These are phyloP conservation scores for Asarcornis scutulata DNA, from an alignment of 2,113 vertebrate genomes.

Conservation along the genomic window DNA sequence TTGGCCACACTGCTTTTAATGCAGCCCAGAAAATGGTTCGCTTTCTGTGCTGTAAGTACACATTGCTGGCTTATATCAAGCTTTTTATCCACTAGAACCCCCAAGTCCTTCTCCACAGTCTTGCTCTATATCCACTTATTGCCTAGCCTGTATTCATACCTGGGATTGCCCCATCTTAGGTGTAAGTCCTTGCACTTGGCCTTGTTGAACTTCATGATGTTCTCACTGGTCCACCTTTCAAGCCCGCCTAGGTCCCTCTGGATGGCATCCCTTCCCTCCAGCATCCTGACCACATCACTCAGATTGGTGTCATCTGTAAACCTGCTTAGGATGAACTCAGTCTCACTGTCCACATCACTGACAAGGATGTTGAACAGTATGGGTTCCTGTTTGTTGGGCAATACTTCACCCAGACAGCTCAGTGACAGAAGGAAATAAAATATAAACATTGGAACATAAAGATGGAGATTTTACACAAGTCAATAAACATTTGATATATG, in stretches of 20 bases:
- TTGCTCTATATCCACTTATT: neutral
- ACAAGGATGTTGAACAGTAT: neutral
- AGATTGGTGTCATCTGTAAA: neutral
- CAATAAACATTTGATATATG: constrained; percentile 7
- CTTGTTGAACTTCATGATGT: neutral
- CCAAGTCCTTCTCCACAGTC: neutral
- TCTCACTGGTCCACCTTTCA: neutral
- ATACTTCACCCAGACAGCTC: neutral
- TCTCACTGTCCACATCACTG: neutral
- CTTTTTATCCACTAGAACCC: neutral
- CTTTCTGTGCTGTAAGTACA: no score
- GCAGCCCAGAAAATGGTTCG: neutral
- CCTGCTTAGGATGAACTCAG: neutral
- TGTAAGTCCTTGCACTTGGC: neutral
- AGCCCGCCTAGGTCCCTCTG: neutral
- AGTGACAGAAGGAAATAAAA: neutral
- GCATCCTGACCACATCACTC: neutral
- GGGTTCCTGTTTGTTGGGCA: neutral
- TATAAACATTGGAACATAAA: neutral
- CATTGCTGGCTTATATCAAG: no score
- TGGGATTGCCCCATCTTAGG: neutral
- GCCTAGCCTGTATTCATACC: neutral
- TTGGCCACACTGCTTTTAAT: neutral
- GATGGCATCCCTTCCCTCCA: neutral
- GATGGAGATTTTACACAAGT: constrained; percentile 28